These are phyloP conservation scores for Mythimna vitellina DNA, from an alignment of 2,888 invertebrate species.

Conservation along the genomic window DNA sequence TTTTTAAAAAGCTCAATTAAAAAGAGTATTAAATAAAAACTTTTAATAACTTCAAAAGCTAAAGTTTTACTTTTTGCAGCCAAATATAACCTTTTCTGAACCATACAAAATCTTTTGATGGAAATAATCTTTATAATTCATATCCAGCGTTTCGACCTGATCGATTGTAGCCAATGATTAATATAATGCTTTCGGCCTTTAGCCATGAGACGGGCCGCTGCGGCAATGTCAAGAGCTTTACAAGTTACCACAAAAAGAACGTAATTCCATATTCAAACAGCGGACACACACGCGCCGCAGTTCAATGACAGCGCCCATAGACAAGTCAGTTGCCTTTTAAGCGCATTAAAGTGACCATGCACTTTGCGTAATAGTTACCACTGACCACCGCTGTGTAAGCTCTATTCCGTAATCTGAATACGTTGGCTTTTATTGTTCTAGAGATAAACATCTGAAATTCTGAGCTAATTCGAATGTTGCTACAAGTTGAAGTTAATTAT, in stretches of 20 bases:
- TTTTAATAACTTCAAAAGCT: conserved; percentile 42
- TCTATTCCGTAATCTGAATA: conserved; percentile 75
- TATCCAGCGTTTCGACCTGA: conserved; percentile 71
- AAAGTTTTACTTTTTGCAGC: conserved; percentile 59
- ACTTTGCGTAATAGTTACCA: conserved; percentile 83
- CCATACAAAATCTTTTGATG: conserved; percentile 70
- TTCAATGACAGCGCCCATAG: conserved; percentile 86
- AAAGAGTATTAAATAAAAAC: conserved; percentile 52
- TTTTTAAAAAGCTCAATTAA: conserved; percentile 25
- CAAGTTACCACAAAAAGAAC: conserved; percentile 81
- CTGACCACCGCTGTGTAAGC: conserved; percentile 57
- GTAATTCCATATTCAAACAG: conserved; percentile 84
- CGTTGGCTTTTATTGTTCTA: conserved; percentile 52
- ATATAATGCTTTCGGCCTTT: conserved; percentile 69
- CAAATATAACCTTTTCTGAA: conserved; percentile 69
- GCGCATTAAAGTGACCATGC: conserved; percentile 81
- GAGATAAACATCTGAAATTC: conserved; percentile 31
- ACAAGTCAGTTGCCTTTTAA: conserved; percentile 85
- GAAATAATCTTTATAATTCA: conserved; percentile 71
- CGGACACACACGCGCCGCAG: conserved; percentile 77
- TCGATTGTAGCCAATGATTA: conserved; percentile 73
- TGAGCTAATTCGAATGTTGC: conserved; percentile 6
- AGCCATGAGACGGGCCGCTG: conserved; percentile 76
- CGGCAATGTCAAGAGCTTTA: conserved; percentile 87
- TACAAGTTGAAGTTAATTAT: conserved; percentile 23